These are phyloP conservation scores for Drosophila subsilvestris DNA, from an alignment of 2,888 invertebrate genomes.

Conservation along the genomic window DNA sequence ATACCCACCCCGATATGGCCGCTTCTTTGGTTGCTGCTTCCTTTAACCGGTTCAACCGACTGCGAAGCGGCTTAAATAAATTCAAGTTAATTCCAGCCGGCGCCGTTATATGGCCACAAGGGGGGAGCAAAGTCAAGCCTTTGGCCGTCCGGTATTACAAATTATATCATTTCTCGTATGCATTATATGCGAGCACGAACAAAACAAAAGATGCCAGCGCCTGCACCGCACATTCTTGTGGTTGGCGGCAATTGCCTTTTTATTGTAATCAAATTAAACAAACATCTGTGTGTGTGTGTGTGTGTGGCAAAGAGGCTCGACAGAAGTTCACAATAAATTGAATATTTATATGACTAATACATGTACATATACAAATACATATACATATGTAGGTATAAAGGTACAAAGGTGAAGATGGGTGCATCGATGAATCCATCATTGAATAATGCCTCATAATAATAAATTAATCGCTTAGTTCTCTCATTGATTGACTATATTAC, in stretches of 20 bases:
- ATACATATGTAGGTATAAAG: too few species aligned
- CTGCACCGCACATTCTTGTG: constrained; percentile 27
- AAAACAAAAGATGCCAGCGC: not conserved
- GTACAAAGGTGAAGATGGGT: too few species aligned
- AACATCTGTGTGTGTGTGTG: too few species aligned
- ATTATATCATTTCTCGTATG: constrained; percentile 50
- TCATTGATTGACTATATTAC: too few species aligned
- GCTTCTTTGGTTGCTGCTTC: constrained; percentile 25
- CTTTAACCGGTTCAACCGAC: constrained; percentile 59
- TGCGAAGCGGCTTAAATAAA: constrained; percentile 60
- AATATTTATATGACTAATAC: not conserved
- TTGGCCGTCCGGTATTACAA: constrained; percentile 21
- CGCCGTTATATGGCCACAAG: constrained; percentile 72
- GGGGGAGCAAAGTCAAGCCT: constrained; percentile 9
- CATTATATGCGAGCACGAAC: constrained; percentile 2
- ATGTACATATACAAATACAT: too few species aligned
- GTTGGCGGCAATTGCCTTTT: constrained; percentile 14
- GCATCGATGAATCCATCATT: too few species aligned
- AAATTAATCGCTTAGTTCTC: too few species aligned
- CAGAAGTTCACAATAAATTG: not conserved
- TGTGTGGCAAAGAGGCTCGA: constrained; percentile 22
- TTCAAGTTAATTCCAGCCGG: constrained; percentile 68
- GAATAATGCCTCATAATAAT: too few species aligned
- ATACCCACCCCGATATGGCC: constrained; percentile 16
- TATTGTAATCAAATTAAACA: constrained; percentile 12